Conservation (phyloP, 1,140 invertebrate species). For the Drosophila parvula region DNA sequence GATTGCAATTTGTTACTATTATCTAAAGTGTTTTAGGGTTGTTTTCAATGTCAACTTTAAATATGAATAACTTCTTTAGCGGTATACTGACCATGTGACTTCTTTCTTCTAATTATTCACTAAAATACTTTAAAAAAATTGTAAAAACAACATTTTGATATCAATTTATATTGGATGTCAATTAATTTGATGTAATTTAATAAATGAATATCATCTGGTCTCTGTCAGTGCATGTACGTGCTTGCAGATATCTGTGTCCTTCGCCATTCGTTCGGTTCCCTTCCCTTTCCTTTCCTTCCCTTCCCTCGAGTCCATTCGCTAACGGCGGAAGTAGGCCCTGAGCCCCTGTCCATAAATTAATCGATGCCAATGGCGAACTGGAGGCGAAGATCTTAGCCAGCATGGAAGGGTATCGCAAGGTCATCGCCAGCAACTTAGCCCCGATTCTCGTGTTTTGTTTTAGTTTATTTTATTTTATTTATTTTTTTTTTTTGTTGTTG, state of each 20-base stretch:
- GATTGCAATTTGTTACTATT: too few species aligned
- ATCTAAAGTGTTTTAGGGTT: not conserved
- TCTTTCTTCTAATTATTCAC: not conserved
- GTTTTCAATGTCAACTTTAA: not conserved
- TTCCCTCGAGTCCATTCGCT: conserved; percentile 15
- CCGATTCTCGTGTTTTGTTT: conserved; percentile 32
- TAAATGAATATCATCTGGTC: not conserved
- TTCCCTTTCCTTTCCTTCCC: not conserved
- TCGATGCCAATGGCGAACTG: conserved; percentile 24
- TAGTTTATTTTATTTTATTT: conserved; percentile 14
- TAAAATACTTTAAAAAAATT: not conserved
- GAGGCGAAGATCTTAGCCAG: conserved; percentile 20
- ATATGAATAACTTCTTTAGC: not conserved
- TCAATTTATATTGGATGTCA: too few species aligned
- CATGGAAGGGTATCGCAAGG: conserved; percentile 46
- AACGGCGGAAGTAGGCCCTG: conserved; percentile 15
- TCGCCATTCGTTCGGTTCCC: conserved; percentile 17
- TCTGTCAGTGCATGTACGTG: conserved; percentile 13
- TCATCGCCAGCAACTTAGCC: conserved; percentile 34
- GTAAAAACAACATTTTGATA: too few species aligned
- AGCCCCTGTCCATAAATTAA: conserved; percentile 31
- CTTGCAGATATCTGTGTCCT: conserved; percentile 44
- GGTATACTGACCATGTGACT: not conserved
- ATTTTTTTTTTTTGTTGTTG: conserved; percentile 2
- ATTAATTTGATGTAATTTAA: not conserved